Conservation (phyloP, 2,113 vertebrate species). For the Cygnus buccinator region DNA sequence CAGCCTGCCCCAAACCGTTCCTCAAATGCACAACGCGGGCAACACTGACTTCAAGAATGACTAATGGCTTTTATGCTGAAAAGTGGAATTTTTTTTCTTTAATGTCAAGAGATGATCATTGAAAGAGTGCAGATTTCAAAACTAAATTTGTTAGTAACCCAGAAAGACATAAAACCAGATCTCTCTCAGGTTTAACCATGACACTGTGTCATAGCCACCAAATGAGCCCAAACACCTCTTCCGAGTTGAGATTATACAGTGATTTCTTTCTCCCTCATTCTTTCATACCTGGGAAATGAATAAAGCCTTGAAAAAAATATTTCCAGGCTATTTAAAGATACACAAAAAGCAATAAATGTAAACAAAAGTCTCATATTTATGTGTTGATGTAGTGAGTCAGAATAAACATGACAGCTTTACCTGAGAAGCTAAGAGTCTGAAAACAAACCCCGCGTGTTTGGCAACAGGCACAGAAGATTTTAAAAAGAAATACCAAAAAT, state of each 20-base stretch:
- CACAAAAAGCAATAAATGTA: conserved; percentile 30
- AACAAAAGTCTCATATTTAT: conserved; percentile 65
- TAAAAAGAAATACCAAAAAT: conserved; percentile 50
- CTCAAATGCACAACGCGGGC: conserved; percentile 16
- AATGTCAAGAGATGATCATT: not conserved
- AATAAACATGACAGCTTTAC: conserved; percentile 72
- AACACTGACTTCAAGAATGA: not conserved
- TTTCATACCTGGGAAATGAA: not conserved
- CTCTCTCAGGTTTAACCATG: not conserved
- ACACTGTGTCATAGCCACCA: not conserved
- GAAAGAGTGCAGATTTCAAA: not conserved
- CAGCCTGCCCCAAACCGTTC: not conserved
- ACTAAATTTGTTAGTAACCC: not conserved
- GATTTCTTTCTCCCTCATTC: not conserved
- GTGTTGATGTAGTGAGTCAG: conserved; percentile 48
- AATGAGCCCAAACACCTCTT: not conserved
- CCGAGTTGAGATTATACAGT: not conserved
- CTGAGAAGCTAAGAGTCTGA: conserved; percentile 63
- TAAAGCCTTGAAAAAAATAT: not conserved
- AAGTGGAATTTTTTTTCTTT: conserved; percentile 4
- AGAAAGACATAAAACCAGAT: not conserved
- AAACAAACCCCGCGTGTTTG: conserved; percentile 68
- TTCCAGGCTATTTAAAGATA: conserved; percentile 35
- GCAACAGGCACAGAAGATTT: conserved; percentile 55
- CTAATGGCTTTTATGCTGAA: not conserved